Evolutionary conservation across 2,113 vertebrate genomes (phyloP).

Genomic region (Sapayoa aenigma): DNA sequence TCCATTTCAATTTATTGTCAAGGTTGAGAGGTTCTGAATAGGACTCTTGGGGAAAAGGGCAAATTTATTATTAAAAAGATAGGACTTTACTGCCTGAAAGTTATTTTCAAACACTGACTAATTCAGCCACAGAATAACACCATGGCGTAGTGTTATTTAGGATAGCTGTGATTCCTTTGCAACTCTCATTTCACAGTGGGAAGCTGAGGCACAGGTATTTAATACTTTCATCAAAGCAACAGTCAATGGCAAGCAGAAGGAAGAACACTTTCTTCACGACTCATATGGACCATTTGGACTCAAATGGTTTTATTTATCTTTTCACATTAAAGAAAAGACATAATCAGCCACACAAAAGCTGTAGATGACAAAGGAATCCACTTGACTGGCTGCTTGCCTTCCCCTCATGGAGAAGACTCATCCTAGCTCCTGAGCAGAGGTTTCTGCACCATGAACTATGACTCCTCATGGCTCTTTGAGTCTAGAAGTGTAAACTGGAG

Average conservation of each 20-base stretch:
- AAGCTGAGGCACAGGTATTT: background rate
- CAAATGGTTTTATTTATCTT: background rate
- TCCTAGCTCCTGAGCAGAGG: background rate
- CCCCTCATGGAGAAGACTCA: background rate
- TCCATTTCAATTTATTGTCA: slow-evolving; percentile 56
- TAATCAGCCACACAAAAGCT: background rate
- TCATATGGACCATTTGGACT: slow-evolving; percentile 6
- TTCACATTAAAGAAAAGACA: background rate
- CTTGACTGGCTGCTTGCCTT: background rate
- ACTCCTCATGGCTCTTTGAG: background rate
- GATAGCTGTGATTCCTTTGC: background rate
- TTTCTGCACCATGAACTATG: background rate
- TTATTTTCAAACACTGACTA: slow-evolving; percentile 12
- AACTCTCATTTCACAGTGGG: background rate
- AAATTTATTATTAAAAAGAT: slow-evolving; percentile 22
- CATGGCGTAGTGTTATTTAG: background rate
- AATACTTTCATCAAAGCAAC: background rate
- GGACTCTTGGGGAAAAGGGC: slow-evolving; percentile 32
- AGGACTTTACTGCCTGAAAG: slow-evolving; percentile 10
- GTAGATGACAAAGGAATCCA: background rate
- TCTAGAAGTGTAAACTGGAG: background rate
- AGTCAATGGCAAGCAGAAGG: background rate
- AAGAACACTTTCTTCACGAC: background rate
- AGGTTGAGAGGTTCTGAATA: slow-evolving; percentile 53
- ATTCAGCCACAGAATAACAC: background rate